phyloP scores from a whole-genome alignment of 2,113 vertebrate genomes.

The Mustela nigripes region DNA sequence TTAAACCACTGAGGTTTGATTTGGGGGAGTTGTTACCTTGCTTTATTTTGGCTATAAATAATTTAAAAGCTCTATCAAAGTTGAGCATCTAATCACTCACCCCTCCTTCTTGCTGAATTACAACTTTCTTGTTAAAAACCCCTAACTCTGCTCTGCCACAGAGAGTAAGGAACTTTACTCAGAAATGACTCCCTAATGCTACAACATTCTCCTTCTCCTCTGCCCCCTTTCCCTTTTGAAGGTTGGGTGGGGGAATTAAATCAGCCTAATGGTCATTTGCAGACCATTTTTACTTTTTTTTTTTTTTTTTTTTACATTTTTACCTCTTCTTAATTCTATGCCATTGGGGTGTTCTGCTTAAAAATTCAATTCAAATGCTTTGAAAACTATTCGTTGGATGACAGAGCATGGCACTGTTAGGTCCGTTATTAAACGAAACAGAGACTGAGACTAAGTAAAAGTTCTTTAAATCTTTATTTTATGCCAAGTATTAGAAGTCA shows the following conservation, averaged over 20 bases:
- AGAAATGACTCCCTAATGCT: background rate
- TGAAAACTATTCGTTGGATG: too few species aligned
- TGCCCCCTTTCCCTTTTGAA: background rate
- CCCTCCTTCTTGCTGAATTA: background rate
- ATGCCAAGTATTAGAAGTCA: too few species aligned
- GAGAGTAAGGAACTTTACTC: background rate
- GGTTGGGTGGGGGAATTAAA: background rate
- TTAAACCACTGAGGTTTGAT: background rate
- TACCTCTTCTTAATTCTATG: background rate
- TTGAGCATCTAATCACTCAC: background rate
- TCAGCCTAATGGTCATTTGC: background rate
- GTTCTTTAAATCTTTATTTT: too few species aligned
- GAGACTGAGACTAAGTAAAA: too few species aligned
- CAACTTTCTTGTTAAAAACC: background rate
- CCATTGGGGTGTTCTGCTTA: background rate
- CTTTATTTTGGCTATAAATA: background rate
- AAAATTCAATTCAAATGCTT: background rate
- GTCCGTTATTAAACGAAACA: too few species aligned
- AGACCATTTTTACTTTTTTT: background rate
- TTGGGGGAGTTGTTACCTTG: background rate
- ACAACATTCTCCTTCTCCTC: fast-evolving
- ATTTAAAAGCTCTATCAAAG: background rate
- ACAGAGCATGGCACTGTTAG: too few species aligned
- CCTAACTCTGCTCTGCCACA: background rate
- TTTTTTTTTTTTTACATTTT: background rate